Evolutionary conservation across 2,113 vertebrate genomes (phyloP), one percentile per base, ranked within the genome.

Genomic region (Nanorana parkeri): DNA sequence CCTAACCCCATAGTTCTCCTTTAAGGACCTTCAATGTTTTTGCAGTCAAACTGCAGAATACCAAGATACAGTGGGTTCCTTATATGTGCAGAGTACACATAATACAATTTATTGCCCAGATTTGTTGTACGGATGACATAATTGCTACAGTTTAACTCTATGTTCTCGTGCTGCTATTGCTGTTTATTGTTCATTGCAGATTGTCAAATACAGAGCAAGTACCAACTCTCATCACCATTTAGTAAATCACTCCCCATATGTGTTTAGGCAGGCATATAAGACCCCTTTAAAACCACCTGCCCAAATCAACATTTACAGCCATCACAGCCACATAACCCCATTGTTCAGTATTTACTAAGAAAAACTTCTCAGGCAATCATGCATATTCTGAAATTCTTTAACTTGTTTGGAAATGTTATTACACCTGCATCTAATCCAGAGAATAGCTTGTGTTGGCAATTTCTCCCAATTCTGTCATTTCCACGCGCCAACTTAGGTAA

Each of bases 391-490:
- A 75, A 26, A 82, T 75, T 75, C 72, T 60, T 76, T 75, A n/a
- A 64, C 52, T 56, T 82, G 67, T 75, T 66, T 82, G 21, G 54
- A 65, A 82, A 82, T 75, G 71, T 75, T 82, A 76, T 82, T 82
- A 47, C 72, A 82, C 80, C 71, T 82, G 80, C 29, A 60, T 56
- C 63, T 75, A 68, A 82, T 82, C 67, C 61, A 67, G 58, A 26
- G 72, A 82, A 60, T 67, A 11, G 71, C 80, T 82, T 66, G 61
- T 82, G 67, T 82, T 82, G 80, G 80, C 80, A 76, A 36, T 75
- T n/a, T 17, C 52, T 54, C 36, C 28, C 19, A 29, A 20, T 41
- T 75, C 72, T 75, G 71, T 82, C 71, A 67, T 75, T 68, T 76
- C 80, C 80, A 75, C 28, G 52, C n/a, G 51, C 71, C 71, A 75